Evolutionary conservation across 2,888 invertebrate species (phyloP), one percentile per base, ranked within the genome.

Genomic region (Gandaritis pyraliata): DNA sequence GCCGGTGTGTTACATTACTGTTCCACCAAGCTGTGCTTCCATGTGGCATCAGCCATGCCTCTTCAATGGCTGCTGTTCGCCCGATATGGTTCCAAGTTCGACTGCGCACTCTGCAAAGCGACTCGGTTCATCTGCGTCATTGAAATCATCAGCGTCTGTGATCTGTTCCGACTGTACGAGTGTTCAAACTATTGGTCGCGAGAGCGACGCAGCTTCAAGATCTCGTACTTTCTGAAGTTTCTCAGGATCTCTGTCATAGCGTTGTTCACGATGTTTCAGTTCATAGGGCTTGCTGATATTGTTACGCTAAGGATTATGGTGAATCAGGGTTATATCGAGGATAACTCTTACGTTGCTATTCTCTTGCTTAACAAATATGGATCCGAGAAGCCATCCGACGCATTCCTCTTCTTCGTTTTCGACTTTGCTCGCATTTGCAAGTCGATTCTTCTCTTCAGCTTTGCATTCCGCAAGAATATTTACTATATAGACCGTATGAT

Each of bases 21-120:
- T 29, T 74, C 74, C 0, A 78, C 68, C 0, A 75, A 75, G 12
- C 39, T 81, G 6, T 80, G 76, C 52, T 10, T 82, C 0, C 77
- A 82, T 43, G 68, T 64, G 0, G 68, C 67, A 0, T 71, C 75
- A 1, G 73, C 78, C 0, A 70, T 80, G n/a, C 81, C 81, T 0
- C 30, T 75, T 0, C 72, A 77, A 18, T 61, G 66, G 6, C 51
- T 80, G 4, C 64, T 80, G 66, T 67, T 77, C 18, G 7, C 80
- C 0, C 70, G 75, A 46, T 74, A 73, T 23, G 77, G 80, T 0
- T 16, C 41, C 4, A 23, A 72, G 8, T 61, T 74, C 7, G n/a
- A 49, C 7, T 76, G 76, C 16, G 7, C 57, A 0, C 15, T 69
- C 1, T 76, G 76, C 58, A 79, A 73, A 54, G 61, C 68, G 0